Base-by-base conservation (phyloP, 2,888 invertebrate genomes). In the Watsonalla binaria region DNA sequence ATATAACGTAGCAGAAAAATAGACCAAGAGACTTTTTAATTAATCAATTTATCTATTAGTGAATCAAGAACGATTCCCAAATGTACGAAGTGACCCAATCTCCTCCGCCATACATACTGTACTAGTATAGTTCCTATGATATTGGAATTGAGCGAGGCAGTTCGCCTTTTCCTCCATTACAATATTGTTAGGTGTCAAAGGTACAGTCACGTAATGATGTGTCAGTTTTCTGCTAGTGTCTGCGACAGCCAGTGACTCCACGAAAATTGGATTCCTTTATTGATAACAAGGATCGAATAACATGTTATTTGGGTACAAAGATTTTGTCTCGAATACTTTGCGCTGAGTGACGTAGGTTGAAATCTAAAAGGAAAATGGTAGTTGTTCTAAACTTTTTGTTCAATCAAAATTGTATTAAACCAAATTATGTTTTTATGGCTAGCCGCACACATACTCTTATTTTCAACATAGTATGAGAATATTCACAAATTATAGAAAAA, bases 141-240 rank as follows among this genome's bases (percentile, higher is more conserved):
- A 51, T 47, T 35, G 45, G 47, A 47, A 46, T 45, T 46, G 24
- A 52, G 53, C 15, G 45, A 37, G 52, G 45, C 24, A n/a, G 46
- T 13, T 51, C 48, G 34, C 45, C 62, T 61, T 66, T 70, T 65
- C 70, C 68, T 63, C 72, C 71, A 78, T 77, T 76, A 78, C 76
- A 78, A 78, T 74, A 72, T 64, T 55, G 57, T 58, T 24, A 75
- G 74, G 75, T 72, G 79, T 77, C 74, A 74, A 74, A 74, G 76
- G 81, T 80, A 66, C 66, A 74, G 80, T 80, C 86, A 86, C 85
- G 84, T 87, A 86, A 78, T 73, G 81, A 77, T 78, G 86, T 82
- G 86, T 86, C 86, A 84, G 84, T 80, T 76, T 76, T 76, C 73
- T 61, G 61, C 56, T 67, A 63, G 54, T 65, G 68, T 65, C 69